These are phyloP conservation scores for Melinaea menophilus DNA, from an alignment of 2,888 invertebrate genomes.

Conservation along the genomic window DNA sequence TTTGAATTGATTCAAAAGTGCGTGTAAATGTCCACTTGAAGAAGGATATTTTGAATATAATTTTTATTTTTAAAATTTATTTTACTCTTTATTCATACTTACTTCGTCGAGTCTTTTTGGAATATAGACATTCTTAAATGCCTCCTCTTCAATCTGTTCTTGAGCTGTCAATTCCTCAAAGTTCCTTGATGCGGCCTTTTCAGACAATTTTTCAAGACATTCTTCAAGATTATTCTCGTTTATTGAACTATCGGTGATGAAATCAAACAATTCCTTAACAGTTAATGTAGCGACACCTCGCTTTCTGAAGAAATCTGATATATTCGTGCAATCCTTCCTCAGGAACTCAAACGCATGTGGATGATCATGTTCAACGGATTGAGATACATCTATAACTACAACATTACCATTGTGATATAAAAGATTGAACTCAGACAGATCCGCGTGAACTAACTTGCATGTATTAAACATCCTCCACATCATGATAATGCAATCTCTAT, in stretches of 20 bases:
- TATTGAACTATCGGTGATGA: conserved; percentile 94
- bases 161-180: conserved; percentile 83
- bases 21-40: too few relatives aligned
- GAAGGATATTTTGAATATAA: too few relatives aligned
- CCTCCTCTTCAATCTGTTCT: conserved; percentile 91
- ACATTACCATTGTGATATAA: conserved; percentile 89
- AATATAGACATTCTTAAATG: conserved; percentile 95
- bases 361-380: conserved; percentile 99
- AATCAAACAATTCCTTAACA: conserved; percentile 95
- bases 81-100: too few relatives aligned
- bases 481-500: conserved; percentile 88
- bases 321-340: conserved; percentile 95
- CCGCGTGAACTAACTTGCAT: conserved; percentile 97
- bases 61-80: too few relatives aligned
- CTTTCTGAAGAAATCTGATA: conserved; percentile 93
- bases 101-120: conserved; percentile 95
- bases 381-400: conserved; percentile 98
- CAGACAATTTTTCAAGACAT: conserved; percentile 85
- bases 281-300: conserved; percentile 94
- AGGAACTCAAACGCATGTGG: conserved; percentile 96
- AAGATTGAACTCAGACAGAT: conserved; percentile 97
- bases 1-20: too few relatives aligned
- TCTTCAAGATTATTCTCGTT: conserved; percentile 89
- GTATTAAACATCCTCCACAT: conserved; percentile 97
- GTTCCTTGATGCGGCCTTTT: conserved; percentile 80